Evolutionary conservation across 2,888 invertebrate species (phyloP).

Genomic region (Spilosoma lubricipeda): DNA sequence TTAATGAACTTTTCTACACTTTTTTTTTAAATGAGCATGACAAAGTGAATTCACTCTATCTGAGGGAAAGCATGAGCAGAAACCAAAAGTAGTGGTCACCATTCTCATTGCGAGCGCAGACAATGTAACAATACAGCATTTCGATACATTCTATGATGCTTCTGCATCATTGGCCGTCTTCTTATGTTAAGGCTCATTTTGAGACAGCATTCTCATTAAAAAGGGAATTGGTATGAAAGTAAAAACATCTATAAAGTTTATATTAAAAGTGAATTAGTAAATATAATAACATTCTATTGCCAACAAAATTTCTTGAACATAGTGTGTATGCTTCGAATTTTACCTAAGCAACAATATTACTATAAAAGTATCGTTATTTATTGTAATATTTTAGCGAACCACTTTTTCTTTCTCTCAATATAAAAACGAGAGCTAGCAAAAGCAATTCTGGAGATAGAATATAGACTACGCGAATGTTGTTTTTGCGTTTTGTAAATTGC

Average conservation of each 20-base stretch:
- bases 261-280: neutral
- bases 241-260: too few relatives aligned
- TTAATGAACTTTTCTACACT: too few relatives aligned
- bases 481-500: conserved; percentile 18
- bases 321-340: neutral
- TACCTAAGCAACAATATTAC: neutral
- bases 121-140: too few relatives aligned
- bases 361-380: neutral
- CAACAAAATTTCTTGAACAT: neutral
- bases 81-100: too few relatives aligned
- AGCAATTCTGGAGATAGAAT: conserved; percentile 6
- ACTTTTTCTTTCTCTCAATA: neutral
- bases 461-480: conserved; percentile 4
- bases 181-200: neutral
- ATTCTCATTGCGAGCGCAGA: too few relatives aligned
- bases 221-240: too few relatives aligned
- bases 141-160: too few relatives aligned
- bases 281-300: neutral
- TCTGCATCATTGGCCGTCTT: neutral
- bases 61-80: too few relatives aligned
- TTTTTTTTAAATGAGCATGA: too few relatives aligned
- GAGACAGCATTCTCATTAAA: neutral
- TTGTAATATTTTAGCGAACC: neutral
- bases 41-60: too few relatives aligned
- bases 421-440: neutral